Conservation (phyloP, 2,888 invertebrate species). For the Morinoia aosen region DNA sequence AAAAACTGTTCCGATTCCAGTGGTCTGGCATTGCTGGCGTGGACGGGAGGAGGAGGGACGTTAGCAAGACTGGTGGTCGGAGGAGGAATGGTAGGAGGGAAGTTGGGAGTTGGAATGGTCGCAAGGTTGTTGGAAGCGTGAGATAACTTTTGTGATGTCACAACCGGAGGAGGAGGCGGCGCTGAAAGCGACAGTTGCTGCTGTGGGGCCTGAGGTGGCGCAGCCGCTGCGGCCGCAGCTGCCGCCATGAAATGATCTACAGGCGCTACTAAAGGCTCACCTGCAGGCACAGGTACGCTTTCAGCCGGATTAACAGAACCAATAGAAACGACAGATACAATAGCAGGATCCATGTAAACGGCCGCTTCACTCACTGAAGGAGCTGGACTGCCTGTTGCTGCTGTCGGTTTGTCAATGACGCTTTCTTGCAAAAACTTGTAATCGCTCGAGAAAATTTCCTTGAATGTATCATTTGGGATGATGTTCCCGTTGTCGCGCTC, state of each 20-base stretch:
- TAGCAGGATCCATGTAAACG: constrained; percentile 72
- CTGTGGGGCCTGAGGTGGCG: constrained; percentile 41
- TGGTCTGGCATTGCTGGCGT: constrained; percentile 25
- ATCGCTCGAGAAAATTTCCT: constrained; percentile 63
- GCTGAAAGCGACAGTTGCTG: constrained; percentile 28
- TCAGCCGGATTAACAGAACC: constrained; percentile 53
- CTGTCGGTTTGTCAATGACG: constrained; percentile 32
- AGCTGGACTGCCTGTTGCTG: background rate
- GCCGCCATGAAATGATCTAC: constrained; percentile 53
- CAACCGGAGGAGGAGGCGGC: background rate
- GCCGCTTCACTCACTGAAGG: constrained; percentile 45
- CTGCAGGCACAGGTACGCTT: background rate
- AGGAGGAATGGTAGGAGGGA: constrained; percentile 30
- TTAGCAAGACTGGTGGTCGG: constrained; percentile 16
- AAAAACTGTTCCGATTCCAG: constrained; percentile 31
- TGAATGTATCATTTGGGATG: constrained; percentile 47
- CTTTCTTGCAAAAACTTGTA: constrained; percentile 84
- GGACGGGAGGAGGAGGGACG: constrained; percentile 38
- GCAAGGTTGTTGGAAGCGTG: constrained; percentile 26
- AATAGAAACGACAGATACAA: constrained; percentile 71
- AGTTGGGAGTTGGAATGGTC: constrained; percentile 32
- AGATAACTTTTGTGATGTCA: background rate
- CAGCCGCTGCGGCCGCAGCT: background rate
- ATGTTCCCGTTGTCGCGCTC: background rate
- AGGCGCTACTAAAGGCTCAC: constrained; percentile 50